Base-by-base conservation (phyloP, 53 echinoderm and acorn worm genomes). In the Patiria pectinifera region DNA sequence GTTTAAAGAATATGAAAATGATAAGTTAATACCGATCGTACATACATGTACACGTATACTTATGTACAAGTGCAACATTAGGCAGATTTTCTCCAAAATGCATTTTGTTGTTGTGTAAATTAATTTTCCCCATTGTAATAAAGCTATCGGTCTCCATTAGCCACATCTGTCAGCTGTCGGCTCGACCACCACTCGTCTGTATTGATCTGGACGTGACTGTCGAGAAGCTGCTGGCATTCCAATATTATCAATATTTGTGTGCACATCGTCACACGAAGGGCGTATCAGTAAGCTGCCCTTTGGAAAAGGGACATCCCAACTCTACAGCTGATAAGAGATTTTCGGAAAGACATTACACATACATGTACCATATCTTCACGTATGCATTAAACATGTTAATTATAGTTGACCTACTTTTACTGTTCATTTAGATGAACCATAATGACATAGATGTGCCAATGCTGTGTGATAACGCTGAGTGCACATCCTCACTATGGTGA, bases 151-250 rank as follows among this genome's bases (percentile, higher is more conserved):
- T 70, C 24, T 74, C 22, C 24, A 23, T n/a, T 23, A 74, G 11
- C 19, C 74, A 74, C 74, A 74, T 74, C 74, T 74, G 74, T 24
- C 74, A 74, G 74, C 74, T 74, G 74, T 24, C 24, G 24, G 74
- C 74, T 74, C 8, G 22, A 23, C 74, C 74, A 74, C 22, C 74
- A 24, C 74, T 74, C 24, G 74, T 74, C 74, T 22, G 8, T 74
- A 74, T 74, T 24, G 74, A 74, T 74, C 24, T 2, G 10, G 22
- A 74, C 74, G 12, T 74, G 74, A n/a, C 4, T 74, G 24, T 74
- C 74, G 24, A 74, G 24, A 74, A 74, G 74, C 24, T 74, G 53
- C 8, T 0, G 3, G 11, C 74, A 74, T 74, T 9, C 22, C 24
- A 18, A 18, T 4, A 66, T 14, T 66, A 66, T 66, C 66, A 66